Evolutionary conservation across 1,140 invertebrate genomes (phyloP).

Genomic region (Cryptotermes secundus): DNA sequence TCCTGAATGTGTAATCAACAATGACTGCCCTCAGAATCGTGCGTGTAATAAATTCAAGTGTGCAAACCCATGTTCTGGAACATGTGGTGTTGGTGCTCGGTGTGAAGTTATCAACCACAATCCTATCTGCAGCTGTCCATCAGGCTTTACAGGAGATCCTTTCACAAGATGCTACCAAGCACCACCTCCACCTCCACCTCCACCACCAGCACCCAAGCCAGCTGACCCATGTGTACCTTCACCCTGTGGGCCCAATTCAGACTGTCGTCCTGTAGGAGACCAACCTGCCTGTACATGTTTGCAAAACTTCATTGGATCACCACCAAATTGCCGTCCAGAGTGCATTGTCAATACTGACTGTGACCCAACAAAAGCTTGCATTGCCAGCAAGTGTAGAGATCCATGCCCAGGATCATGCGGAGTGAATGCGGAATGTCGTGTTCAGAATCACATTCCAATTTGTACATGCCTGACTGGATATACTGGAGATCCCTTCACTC

Average conservation of each 20-base stretch:
- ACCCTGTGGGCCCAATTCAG: slow-evolving; percentile 56
- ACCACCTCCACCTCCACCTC: slow-evolving; percentile 37
- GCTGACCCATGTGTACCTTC: slow-evolving; percentile 50
- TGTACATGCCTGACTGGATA: slow-evolving; percentile 65
- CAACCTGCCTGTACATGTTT: slow-evolving; percentile 59
- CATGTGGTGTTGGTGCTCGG: slow-evolving; percentile 55
- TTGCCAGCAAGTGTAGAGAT: slow-evolving; percentile 65
- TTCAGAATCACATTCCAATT: slow-evolving; percentile 74
- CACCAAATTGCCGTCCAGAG: slow-evolving; percentile 59
- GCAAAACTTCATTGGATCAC: slow-evolving; percentile 54
- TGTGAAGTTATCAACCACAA: slow-evolving; percentile 55
- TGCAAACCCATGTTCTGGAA: slow-evolving; percentile 58
- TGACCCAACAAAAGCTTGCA: slow-evolving; percentile 55
- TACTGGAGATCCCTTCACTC: slow-evolving; percentile 62
- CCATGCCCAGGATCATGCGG: slow-evolving; percentile 71
- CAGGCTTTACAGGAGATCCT: slow-evolving; percentile 51
- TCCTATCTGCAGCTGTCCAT: slow-evolving; percentile 50
- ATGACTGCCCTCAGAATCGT: slow-evolving; percentile 52
- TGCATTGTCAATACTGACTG: slow-evolving; percentile 58
- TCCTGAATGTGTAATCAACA: slow-evolving; percentile 44
- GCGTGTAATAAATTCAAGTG: slow-evolving; percentile 61
- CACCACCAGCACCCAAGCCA: slow-evolving; percentile 39
- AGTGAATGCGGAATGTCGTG: slow-evolving; percentile 65
- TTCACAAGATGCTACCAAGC: slow-evolving; percentile 49
- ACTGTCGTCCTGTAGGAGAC: slow-evolving; percentile 53